phyloP scores from a whole-genome alignment of 2,888 invertebrate genomes.

The Andrena fulva region DNA sequence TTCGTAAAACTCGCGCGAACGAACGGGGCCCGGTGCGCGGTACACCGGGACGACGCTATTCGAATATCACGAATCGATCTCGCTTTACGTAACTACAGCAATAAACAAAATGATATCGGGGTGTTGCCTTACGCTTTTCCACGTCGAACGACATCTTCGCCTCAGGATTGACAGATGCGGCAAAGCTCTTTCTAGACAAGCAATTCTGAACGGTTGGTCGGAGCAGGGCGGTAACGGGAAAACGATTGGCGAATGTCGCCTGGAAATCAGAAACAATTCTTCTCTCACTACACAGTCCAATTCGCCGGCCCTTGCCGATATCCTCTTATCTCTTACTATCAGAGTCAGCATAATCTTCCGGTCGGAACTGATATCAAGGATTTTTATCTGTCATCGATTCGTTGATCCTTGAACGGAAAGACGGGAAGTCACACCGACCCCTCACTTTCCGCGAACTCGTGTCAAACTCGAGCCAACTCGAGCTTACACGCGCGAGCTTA shows the following conservation, averaged over 20 bases:
- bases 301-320: conserved; percentile 7
- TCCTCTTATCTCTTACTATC: conserved; percentile 60
- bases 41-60: background rate
- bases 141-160: conserved; percentile 73
- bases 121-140: conserved; percentile 75
- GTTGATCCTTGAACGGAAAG: background rate
- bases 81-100: conserved; percentile 65
- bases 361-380: conserved; percentile 13
- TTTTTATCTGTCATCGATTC: conserved; percentile 37
- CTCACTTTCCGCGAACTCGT: background rate
- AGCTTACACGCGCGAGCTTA: conserved; percentile 4
- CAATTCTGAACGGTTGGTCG: conserved; percentile 23
- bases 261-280: conserved; percentile 64
- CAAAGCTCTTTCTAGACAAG: conserved; percentile 16
- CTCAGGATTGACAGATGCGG: conserved; percentile 20
- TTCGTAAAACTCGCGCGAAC: background rate
- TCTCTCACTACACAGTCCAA: conserved; percentile 41
- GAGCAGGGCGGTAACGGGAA: conserved; percentile 16
- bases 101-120: conserved; percentile 25
- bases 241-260: conserved; percentile 51
- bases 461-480: background rate
- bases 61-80: background rate
- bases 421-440: background rate
- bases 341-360: conserved; percentile 56
- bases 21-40: too few species aligned